These are phyloP conservation scores for Erebia epiphron DNA, from an alignment of 2,888 invertebrate genomes.

Conservation along the genomic window DNA sequence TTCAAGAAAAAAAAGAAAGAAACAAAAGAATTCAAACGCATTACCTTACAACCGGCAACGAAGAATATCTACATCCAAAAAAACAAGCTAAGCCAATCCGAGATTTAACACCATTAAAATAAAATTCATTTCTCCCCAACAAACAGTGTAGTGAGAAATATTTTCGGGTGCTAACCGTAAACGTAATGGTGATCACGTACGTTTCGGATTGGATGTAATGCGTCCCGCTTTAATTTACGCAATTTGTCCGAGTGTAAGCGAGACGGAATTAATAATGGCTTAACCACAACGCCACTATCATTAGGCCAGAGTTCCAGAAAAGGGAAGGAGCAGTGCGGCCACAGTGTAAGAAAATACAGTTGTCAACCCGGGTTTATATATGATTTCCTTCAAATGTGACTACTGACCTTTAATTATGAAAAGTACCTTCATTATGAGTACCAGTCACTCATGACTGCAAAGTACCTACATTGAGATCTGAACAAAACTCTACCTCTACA, in stretches of 20 bases:
- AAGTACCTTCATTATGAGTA: too few species aligned
- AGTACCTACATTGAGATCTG: too few species aligned
- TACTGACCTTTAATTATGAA: too few species aligned
- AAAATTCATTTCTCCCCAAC: slow-evolving; percentile 38
- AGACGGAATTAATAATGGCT: slow-evolving; percentile 73
- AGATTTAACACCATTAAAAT: slow-evolving; percentile 31
- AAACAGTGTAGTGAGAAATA: slow-evolving; percentile 31
- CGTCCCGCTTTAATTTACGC: slow-evolving; percentile 70
- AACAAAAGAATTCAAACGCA: slow-evolving; percentile 74
- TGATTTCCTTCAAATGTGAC: slow-evolving; percentile 7
- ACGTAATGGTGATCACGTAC: slow-evolving; percentile 81
- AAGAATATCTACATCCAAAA: slow-evolving; percentile 15
- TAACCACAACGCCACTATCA: slow-evolving; percentile 77
- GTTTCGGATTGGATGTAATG: slow-evolving; percentile 60
- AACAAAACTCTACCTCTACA: too few species aligned
- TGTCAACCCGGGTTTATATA: slow-evolving; percentile 38
- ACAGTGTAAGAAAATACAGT: slow-evolving; percentile 42
- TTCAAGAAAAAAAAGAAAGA: slow-evolving; percentile 64
- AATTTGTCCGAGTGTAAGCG: slow-evolving; percentile 59
- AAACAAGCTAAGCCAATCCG: slow-evolving; percentile 21
- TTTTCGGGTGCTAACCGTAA: slow-evolving; percentile 43
- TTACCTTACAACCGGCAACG: slow-evolving; percentile 46
- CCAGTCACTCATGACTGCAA: too few species aligned
- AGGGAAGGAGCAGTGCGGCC: slow-evolving; percentile 42
- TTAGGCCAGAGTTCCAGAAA: slow-evolving; percentile 69